These are phyloP conservation scores for Sardinella longiceps DNA, from an alignment of 2,797 vertebrate genomes.

Conservation along the genomic window DNA sequence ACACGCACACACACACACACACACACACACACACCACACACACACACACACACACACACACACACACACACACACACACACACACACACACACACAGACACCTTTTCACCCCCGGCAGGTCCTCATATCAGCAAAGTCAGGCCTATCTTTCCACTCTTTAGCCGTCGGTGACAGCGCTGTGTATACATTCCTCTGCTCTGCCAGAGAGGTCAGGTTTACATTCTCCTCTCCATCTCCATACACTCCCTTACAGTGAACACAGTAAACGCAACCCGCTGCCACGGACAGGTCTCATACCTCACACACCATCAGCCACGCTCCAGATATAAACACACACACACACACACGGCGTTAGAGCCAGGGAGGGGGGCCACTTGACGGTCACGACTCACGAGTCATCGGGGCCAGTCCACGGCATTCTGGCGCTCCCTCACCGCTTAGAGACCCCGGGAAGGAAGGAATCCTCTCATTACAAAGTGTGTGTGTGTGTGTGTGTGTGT, in stretches of 20 bases:
- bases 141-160: slow-evolving; percentile 32
- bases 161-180: slow-evolving; percentile 37
- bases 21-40: neutral
- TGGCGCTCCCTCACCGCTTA: neutral
- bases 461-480: no score
- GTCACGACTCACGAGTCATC: no score
- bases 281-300: neutral
- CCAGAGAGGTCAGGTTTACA: slow-evolving; percentile 15
- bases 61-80: neutral
- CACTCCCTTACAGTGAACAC: neutral
- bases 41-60: neutral
- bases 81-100: slow-evolving; percentile 24
- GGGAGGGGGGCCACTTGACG: no score
- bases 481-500: no score
- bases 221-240: neutral
- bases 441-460: neutral
- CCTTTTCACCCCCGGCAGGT: slow-evolving; percentile 47
- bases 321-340: neutral
- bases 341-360: neutral
- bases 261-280: neutral
- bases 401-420: no score
- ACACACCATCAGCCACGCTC: neutral
- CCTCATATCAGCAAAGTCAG: slow-evolving; percentile 41
- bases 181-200: slow-evolving; percentile 55
- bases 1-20: neutral